Conservation (phyloP, 1,140 invertebrate genomes). For the Ruditapes philippinarum region DNA sequence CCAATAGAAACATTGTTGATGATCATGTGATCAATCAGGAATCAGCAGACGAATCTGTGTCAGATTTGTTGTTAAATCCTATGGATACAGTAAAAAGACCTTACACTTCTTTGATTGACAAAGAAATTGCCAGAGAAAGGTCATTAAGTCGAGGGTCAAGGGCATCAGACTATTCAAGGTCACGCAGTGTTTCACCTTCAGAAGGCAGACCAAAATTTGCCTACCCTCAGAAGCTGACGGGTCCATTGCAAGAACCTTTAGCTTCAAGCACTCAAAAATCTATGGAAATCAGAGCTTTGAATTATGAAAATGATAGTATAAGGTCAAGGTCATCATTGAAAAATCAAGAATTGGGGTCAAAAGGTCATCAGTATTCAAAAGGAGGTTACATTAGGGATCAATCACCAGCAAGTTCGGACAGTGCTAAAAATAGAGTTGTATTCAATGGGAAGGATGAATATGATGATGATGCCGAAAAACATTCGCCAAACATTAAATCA, state of each 20-base stretch:
- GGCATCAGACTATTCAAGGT: slow-evolving; percentile 27
- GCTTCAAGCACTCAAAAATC: slow-evolving; percentile 64
- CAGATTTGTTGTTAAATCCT: slow-evolving; percentile 40
- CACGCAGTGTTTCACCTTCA: slow-evolving; percentile 40
- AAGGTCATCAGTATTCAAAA: neutral
- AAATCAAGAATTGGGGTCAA: neutral
- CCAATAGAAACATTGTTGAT: slow-evolving; percentile 17
- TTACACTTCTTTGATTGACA: slow-evolving; percentile 62
- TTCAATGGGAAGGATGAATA: slow-evolving; percentile 49
- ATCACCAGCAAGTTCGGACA: slow-evolving; percentile 5
- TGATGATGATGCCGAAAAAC: slow-evolving; percentile 38
- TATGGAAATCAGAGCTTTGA: slow-evolving; percentile 49
- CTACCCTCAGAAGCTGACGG: slow-evolving; percentile 48
- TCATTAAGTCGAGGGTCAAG: slow-evolving; percentile 50
- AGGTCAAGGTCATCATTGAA: slow-evolving; percentile 23
- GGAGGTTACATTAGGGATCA: neutral
- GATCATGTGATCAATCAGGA: slow-evolving; percentile 41
- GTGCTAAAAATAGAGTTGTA: slow-evolving; percentile 54
- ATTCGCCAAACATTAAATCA: slow-evolving; percentile 60
- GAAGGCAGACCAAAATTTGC: slow-evolving; percentile 63
- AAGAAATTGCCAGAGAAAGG: slow-evolving; percentile 63
- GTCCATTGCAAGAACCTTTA: slow-evolving; percentile 60
- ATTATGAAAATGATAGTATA: slow-evolving; percentile 31
- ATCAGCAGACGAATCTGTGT: slow-evolving; percentile 46
- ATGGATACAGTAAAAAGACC: slow-evolving; percentile 50